Base-by-base conservation (phyloP, 1,140 invertebrate species). In the Bradysia coprophila region DNA sequence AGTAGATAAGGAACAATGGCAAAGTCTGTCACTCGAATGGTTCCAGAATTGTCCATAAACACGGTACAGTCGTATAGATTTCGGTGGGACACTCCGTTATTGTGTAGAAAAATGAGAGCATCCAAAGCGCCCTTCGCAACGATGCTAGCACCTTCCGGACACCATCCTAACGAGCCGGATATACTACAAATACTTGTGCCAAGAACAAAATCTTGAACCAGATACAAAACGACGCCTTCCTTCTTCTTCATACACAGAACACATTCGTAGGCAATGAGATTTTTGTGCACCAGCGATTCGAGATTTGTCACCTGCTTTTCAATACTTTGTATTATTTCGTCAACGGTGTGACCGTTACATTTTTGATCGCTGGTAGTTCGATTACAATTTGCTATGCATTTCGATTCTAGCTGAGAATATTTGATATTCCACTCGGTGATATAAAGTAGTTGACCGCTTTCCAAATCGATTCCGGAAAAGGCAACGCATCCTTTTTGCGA, bases 61-160 rank as follows among this genome's bases (percentile, higher is more conserved):
- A 83, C 65, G 49, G 71, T 78, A 9, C 69, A 67, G 39, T 74
- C 69, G 13, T 73, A 59, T 8, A 89, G 52, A 61, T 81, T 74
- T 53, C 78, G 80, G 55, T 88, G 82, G 1, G 82, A 76, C 8
- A 87, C 72, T 49, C 78, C 78, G 52, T 85, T 84, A 36, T 71
- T 63, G 52, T 88, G 84, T 11, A 89, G 59, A 55, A 75, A 84
- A 15, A 73, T 59, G 5, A 89, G 49, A 2, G 75, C 77, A 38
- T 69, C 65, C 1, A 87, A 54, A 18, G 85, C 65, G 36, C 75
- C 76, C 6, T 56, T 60, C 2, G 75, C 68, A 45, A 81, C 69
- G 48, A 53, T 55, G 9, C 57, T 48, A 13, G 51, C 53, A 1
- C 57, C 56, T 33, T 59, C 56, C 45, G 55, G 49, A 43, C 57